These are phyloP conservation scores for Colossoma macropomum DNA, from an alignment of 2,113 vertebrate species.

Conservation along the genomic window DNA sequence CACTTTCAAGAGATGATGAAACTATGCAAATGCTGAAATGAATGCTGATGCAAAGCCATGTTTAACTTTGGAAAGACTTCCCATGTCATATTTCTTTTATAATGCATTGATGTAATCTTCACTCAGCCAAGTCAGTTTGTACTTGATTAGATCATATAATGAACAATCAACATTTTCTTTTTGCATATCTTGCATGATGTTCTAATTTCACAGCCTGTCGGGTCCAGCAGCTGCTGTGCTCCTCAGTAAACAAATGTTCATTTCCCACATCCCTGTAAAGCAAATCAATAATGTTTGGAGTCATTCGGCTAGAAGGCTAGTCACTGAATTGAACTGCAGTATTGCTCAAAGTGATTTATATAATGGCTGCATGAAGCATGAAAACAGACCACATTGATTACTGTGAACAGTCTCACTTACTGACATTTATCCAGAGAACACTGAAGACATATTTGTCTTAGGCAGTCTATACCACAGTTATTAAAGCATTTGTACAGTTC, in stretches of 20 bases:
- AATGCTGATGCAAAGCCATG: neutral
- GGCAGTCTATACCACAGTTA: too few species aligned
- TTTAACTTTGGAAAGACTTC: too few species aligned
- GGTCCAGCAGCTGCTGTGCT: neutral
- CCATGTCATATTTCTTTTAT: neutral
- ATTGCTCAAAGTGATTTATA: neutral
- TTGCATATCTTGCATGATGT: slow-evolving; percentile 1
- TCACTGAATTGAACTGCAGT: neutral
- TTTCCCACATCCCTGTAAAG: slow-evolving; percentile 6
- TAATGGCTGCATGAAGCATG: neutral
- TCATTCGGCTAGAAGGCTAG: neutral
- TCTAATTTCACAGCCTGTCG: slow-evolving; percentile 24
- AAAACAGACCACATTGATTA: neutral
- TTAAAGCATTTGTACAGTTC: too few species aligned
- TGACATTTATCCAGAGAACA: too few species aligned
- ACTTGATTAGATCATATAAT: neutral
- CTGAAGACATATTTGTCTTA: too few species aligned
- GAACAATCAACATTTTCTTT: neutral
- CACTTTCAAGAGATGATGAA: neutral
- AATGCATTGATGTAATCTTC: neutral
- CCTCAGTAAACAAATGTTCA: slow-evolving; percentile 11
- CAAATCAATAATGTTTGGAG: slow-evolving; percentile 9
- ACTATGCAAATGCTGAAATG: neutral
- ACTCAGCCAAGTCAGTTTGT: neutral
- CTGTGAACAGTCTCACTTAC: neutral